These are phyloP conservation scores for Palaemon carinicauda DNA, from an alignment of 1,140 invertebrate species.

Conservation along the genomic window DNA sequence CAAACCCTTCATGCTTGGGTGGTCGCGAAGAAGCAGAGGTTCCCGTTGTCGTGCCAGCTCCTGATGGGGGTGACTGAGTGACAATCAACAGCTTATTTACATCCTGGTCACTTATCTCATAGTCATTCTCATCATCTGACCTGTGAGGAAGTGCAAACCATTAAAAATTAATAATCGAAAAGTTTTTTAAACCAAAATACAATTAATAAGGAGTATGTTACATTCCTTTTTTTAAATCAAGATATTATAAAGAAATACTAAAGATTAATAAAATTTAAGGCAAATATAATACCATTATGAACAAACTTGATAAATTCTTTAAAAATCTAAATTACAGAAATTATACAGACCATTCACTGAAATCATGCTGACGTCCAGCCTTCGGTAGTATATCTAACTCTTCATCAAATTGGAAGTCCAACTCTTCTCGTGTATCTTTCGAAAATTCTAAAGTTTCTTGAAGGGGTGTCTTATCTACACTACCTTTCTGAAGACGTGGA, in stretches of 20 bases:
- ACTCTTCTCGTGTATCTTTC: slow-evolving; percentile 78
- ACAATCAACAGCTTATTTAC: slow-evolving; percentile 96
- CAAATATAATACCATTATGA: no score
- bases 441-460: slow-evolving; percentile 19
- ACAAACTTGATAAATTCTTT: no score
- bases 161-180: slow-evolving; percentile 18
- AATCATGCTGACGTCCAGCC: slow-evolving; percentile 80
- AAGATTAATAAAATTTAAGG: no score
- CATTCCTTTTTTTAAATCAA: no score
- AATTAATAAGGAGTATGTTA: no score
- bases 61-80: slow-evolving; percentile 76
- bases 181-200: slow-evolving; percentile 23
- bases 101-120: slow-evolving; percentile 90
- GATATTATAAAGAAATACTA: no score
- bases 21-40: slow-evolving; percentile 81
- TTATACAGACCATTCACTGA: slow-evolving; percentile 65
- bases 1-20: slow-evolving; percentile 87
- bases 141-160: slow-evolving; percentile 63
- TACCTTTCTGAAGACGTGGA: neutral
- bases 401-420: slow-evolving; percentile 97
- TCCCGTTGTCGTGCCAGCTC: neutral
- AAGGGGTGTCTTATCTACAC: neutral
- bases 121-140: slow-evolving; percentile 72
- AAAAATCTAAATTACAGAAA: no score
- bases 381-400: slow-evolving; percentile 76